Evolutionary conservation across 1,140 invertebrate genomes (phyloP), one percentile per base, ranked within the genome.

Genomic region (Drosophila ogumai): DNA sequence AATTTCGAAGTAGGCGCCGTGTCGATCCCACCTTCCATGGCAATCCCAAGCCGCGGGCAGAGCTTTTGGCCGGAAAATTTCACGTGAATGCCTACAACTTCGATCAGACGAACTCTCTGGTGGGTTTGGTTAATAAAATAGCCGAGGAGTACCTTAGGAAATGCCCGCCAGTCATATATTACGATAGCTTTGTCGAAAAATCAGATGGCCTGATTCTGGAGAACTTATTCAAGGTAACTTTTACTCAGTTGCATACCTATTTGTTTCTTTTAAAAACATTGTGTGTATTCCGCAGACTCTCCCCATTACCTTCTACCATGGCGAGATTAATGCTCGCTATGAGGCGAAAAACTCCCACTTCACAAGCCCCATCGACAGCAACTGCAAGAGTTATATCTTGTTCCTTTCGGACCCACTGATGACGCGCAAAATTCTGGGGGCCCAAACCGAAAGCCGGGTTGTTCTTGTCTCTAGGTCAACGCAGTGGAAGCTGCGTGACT

Each of bases 401-500:
- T 96, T 96, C 81, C 74, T 96, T 19, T 93, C 93, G n/a, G 94
- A 96, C 86, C 93, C 95, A 7, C 93, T 94, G 76, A 93, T 86
- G 60, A 93, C 93, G 40, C 93, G 92, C 4, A 93, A 94, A 40
- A 92, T 95, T 15, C 88, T 96, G n/a, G 94, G 94, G 0, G 93
- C 94, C 66, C 93, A 95, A 85, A 93, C 94, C 0, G 82, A 91
- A 1, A 94, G 93, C 77, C 94, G 94, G 58, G 93, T 96, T 3
- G 93, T 96, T 0, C 79, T 96, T 0, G 93, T 96, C 1, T 93
- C 95, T 0, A 93, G 94, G 66, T 95, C 95, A 9, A 94, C 95
- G 0, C 94, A 95, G 81, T 96, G 95, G 95, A 94, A 94, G n/a
- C 93, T 96, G 0, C 94, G 95, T 44, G 95, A 96, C 79, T 96